A percentile compares a stretch with the other conserved stretches of the same genome.
phyloP scores from a whole-genome alignment of 92 coral and sea anemone genomes.

The Phenganax stokvisi region DNA sequence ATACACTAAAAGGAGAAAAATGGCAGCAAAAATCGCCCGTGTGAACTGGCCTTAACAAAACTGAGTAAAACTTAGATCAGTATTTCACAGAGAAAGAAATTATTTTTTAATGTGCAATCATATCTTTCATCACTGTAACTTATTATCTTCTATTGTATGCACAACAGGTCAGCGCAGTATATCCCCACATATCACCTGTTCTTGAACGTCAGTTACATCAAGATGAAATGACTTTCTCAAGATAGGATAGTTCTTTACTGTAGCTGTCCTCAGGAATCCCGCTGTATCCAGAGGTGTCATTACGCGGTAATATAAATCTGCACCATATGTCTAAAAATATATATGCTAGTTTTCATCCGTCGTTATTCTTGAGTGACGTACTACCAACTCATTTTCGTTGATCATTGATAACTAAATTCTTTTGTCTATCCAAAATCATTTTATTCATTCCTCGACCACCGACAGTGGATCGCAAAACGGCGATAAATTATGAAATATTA shows the following conservation, averaged over 20 bases:
- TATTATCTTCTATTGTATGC: background rate
- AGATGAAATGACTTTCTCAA: conserved; percentile 92
- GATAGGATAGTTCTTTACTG: conserved; percentile 76
- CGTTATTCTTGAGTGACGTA: too few species aligned
- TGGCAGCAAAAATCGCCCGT: too few species aligned
- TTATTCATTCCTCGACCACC: background rate
- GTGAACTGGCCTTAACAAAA: too few species aligned
- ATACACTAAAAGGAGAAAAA: too few species aligned
- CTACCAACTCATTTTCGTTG: too few species aligned
- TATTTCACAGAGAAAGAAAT: background rate
- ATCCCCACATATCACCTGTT: conserved; percentile 59
- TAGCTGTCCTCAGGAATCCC: conserved; percentile 76
- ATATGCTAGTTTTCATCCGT: background rate
- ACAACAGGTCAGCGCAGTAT: background rate
- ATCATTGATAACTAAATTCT: too few species aligned
- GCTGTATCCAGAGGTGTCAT: conserved; percentile 82
- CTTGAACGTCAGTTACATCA: conserved; percentile 86
- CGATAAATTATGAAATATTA: too few species aligned
- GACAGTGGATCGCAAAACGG: too few species aligned
- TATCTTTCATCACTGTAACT: background rate
- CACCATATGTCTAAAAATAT: conserved; percentile 70
- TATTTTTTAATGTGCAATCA: background rate
- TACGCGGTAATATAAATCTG: conserved; percentile 72
- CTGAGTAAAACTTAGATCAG: too few species aligned
- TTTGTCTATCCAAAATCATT: background rate